Evolutionary conservation across 1,140 invertebrate species (phyloP), one percentile per base, ranked within the genome.

Genomic region (Chionoecetes opilio): DNA sequence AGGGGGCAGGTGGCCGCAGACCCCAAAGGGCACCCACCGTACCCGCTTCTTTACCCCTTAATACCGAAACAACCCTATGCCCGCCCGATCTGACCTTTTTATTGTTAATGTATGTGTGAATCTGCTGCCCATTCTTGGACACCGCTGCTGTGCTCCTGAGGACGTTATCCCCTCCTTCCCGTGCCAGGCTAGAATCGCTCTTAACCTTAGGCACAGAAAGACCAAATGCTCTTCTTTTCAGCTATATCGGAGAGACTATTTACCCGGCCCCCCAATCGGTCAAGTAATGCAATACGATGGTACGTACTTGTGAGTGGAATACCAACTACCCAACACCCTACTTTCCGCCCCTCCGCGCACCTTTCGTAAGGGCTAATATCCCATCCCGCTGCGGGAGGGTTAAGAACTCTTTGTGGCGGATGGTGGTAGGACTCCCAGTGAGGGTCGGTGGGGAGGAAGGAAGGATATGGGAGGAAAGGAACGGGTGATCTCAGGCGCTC

Each of bases 61-160:
- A 95, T 91, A 93, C 95, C 95, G 92, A 93, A 93, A 91, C 93
- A 93, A 95, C 93, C 92, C 92, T 95, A 95, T 95, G 94, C 92
- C 95, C 95, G 95, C 95, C 93, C 89, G 92, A 95, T 86, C 95
- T 95, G 95, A 95, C 95, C 95, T 95, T 95, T 95, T 95, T 95
- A 95, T 95, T 95, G 95, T 95, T 95, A 95, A 95, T 95, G 95
- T 95, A 95, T 95, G 95, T 95, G 95, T 95, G 95, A 95, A 95
- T 95, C 95, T 91, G 95, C 92, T 93, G 95, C 95, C 95, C 95
- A 91, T 93, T 95, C 95, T 91, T 95, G 95, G 95, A 94, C 95
- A 95, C 92, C 92, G 95, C 38, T 82, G 35, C 37, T 31, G 34
- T 32, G 26, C 31, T 32, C 32, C 89, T 34, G 31, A 94, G 38